phyloP scores from a whole-genome alignment of 2,888 invertebrate species.

The Drosophila barbarae region DNA sequence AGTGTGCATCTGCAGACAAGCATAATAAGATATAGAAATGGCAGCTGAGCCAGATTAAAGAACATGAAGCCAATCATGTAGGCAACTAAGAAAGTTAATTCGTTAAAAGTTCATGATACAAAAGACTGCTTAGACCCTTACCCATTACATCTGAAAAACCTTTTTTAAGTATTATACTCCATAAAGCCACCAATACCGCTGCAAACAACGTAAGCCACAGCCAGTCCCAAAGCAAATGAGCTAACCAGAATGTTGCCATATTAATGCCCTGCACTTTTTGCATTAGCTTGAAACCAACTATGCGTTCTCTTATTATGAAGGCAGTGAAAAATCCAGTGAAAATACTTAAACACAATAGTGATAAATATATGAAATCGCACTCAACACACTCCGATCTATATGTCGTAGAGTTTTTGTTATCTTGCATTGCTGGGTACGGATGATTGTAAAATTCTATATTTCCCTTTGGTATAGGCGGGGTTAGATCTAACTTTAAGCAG shows the following conservation, averaged over 20 bases:
- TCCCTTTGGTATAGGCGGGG: background rate
- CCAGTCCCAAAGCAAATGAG: constrained; percentile 82
- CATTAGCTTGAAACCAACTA: constrained; percentile 86
- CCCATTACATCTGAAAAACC: constrained; percentile 10
- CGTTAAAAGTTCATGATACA: background rate
- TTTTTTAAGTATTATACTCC: background rate
- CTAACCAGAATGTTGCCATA: constrained; percentile 85
- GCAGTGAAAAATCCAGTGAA: constrained; percentile 83
- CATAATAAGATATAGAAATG: constrained; percentile 28
- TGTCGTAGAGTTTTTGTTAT: constrained; percentile 79
- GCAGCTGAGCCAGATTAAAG: constrained; percentile 16
- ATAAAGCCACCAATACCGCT: background rate
- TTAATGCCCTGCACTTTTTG: constrained; percentile 88
- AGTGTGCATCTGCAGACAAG: constrained; percentile 5
- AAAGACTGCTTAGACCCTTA: background rate
- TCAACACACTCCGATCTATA: constrained; percentile 1
- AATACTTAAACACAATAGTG: constrained; percentile 87
- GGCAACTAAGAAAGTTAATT: constrained; percentile 2
- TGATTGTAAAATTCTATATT: constrained; percentile 81
- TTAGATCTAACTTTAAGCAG: background rate
- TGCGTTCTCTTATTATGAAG: constrained; percentile 83
- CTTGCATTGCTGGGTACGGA: constrained; percentile 84
- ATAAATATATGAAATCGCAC: background rate
- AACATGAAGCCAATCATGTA: constrained; percentile 10
- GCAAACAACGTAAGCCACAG: constrained; percentile 12